These are phyloP conservation scores for Dione vanillae DNA, from an alignment of 2,888 invertebrate genomes.

Conservation along the genomic window DNA sequence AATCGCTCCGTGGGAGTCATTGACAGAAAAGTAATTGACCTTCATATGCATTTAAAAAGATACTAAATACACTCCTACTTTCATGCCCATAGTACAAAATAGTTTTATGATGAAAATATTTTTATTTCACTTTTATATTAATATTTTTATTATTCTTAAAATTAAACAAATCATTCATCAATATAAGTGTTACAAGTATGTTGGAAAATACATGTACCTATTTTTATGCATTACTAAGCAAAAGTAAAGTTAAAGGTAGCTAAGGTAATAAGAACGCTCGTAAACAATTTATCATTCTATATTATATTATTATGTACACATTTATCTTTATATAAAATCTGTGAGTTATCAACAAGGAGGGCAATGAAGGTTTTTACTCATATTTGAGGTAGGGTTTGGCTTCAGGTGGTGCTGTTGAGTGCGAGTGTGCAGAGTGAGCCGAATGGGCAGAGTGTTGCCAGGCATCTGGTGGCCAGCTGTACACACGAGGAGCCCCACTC, in stretches of 20 bases:
- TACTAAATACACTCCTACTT: too few species aligned
- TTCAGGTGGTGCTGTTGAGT: conserved; percentile 56
- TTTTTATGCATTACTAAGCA: neutral
- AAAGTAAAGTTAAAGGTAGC: neutral
- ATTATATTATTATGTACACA: conserved; percentile 74
- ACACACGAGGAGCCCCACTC: conserved; percentile 57
- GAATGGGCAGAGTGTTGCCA: conserved; percentile 56
- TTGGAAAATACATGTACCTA: neutral
- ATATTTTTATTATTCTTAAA: neutral
- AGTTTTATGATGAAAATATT: too few species aligned
- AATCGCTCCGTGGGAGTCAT: too few species aligned
- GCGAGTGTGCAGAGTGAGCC: conserved; percentile 54
- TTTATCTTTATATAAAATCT: conserved; percentile 76
- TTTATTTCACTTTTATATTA: too few species aligned
- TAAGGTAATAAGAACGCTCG: conserved; percentile 36
- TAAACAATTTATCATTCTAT: conserved; percentile 60
- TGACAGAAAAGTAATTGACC: too few species aligned
- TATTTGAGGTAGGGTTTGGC: conserved; percentile 81
- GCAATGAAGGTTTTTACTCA: conserved; percentile 61
- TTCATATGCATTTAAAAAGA: too few species aligned
- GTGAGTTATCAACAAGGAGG: conserved; percentile 70
- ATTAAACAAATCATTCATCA: neutral
- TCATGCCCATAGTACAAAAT: too few species aligned
- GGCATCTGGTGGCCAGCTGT: conserved; percentile 61
- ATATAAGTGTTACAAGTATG: neutral